Evolutionary conservation across 2,797 vertebrate species (phyloP), one percentile per base, ranked within the genome.

Genomic region (Poliocrania exsul): DNA sequence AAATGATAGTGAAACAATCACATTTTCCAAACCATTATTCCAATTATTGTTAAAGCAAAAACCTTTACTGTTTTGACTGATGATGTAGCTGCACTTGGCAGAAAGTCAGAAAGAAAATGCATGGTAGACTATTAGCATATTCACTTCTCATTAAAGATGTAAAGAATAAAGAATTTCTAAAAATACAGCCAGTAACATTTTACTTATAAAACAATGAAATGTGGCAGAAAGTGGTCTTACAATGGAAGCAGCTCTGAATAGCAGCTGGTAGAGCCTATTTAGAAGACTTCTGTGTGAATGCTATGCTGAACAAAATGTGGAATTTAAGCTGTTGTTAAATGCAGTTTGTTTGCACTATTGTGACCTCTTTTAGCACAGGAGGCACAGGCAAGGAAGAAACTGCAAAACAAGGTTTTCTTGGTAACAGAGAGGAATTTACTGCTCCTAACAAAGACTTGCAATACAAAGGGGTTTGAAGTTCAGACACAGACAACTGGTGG

Each of bases 301-400:
- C 38, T 80, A 26, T 79, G 51, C 85, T 92, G 86, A 97, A 96
- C 44, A 69, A 94, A 94, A 90, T 82, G 80, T 88, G 75, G 88
- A 95, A 95, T 97, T 95, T 93, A 92, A 86, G 47, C 89, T 90
- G 83, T 85, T 95, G 88, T 96, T 97, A 85, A 90, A 95, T 96
- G 92, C 90, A 93, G 94, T 83, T 86, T 31, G 2, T 83, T 60
- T 96, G 78, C 62, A 95, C 50, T 96, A 94, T 95, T 95, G 71
- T 88, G 73, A 91, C 75, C 91, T 94, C 88, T 83, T 94, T 97
- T 93, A 91, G 49, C 54, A 84, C 58, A 47, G 62, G 90, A 95
- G 64, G 74, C 91, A 95, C 75, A 20, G 84, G 33, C 88, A 90
- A 64, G 33, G 57, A 90, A 93, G 92, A 94, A 94, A 77, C 54